phyloP scores from a whole-genome alignment of 2,797 vertebrate species.

The Cichlasoma orientale region DNA sequence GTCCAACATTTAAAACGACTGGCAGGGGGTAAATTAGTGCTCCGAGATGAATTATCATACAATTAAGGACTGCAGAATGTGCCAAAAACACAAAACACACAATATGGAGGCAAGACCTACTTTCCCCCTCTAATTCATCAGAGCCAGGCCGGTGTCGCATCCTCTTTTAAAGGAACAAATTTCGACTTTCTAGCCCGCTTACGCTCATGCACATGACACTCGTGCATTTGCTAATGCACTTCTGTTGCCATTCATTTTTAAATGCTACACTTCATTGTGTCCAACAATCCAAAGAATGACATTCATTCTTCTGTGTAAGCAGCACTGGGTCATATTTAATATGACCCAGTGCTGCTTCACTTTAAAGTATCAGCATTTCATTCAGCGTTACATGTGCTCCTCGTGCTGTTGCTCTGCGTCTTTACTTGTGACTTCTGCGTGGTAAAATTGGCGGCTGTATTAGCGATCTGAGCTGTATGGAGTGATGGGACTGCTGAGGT shows the following conservation, averaged over 20 bases:
- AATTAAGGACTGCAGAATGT: slow-evolving; percentile 91
- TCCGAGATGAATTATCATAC: slow-evolving; percentile 93
- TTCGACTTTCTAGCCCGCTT: slow-evolving; percentile 24
- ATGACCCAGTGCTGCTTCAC: background rate
- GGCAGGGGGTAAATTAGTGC: slow-evolving; percentile 95
- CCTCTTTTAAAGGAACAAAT: slow-evolving; percentile 41
- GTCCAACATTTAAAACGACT: slow-evolving; percentile 83
- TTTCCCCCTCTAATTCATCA: slow-evolving; percentile 64
- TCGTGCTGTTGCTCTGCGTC: slow-evolving; percentile 23
- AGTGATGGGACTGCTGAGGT: slow-evolving; percentile 81
- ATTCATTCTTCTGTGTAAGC: background rate
- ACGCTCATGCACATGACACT: background rate
- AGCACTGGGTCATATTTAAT: background rate
- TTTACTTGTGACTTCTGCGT: slow-evolving; percentile 30
- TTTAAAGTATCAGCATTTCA: slow-evolving; percentile 16
- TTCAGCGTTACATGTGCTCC: slow-evolving; percentile 21
- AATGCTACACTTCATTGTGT: background rate
- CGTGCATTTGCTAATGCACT: background rate
- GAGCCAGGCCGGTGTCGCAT: slow-evolving; percentile 27
- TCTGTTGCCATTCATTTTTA: background rate
- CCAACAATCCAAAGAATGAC: background rate
- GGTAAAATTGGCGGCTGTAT: slow-evolving; percentile 65
- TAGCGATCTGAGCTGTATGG: slow-evolving; percentile 61
- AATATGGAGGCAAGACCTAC: slow-evolving; percentile 81
- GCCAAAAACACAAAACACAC: slow-evolving; percentile 84